Percentiles rank a stretch among this genome's conserved stretches.
Conservation (phyloP, 1,140 invertebrate genomes). For the Dolichoris vasculosae region DNA sequence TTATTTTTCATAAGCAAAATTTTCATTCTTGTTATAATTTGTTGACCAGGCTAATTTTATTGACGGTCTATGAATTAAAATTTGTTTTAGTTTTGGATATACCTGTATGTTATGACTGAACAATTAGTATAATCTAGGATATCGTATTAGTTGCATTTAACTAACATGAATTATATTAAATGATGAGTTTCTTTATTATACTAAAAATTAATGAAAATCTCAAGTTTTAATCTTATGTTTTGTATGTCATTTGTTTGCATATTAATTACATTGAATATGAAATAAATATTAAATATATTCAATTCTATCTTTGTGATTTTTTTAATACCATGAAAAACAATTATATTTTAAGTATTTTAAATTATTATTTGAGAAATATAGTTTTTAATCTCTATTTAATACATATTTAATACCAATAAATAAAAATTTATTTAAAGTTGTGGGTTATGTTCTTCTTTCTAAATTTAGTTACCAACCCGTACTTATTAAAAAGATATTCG, state of each 20-base stretch:
- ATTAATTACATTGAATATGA: no score
- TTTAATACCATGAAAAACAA: neutral
- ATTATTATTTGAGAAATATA: neutral
- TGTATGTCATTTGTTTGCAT: no score
- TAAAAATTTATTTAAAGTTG: conserved; percentile 42
- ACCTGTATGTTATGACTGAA: neutral
- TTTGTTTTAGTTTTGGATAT: conserved; percentile 36
- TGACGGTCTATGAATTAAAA: neutral
- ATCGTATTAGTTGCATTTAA: conserved; percentile 6
- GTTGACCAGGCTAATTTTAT: conserved; percentile 1
- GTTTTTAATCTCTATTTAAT: conserved; percentile 40
- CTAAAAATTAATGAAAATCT: neutral
- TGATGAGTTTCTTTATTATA: neutral
- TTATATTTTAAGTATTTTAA: neutral
- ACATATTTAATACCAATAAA: no score
- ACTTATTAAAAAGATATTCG: conserved; percentile 11
- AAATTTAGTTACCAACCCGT: conserved; percentile 26
- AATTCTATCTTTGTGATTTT: no score
- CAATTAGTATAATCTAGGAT: neutral
- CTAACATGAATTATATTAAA: neutral
- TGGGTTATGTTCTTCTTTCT: conserved; percentile 48
- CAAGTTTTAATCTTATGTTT: neutral
- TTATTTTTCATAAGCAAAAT: no score
- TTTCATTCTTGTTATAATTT: neutral
- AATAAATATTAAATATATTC: neutral